phyloP scores from a whole-genome alignment of 2,888 invertebrate species.

The Taphrorychus bicolor region DNA sequence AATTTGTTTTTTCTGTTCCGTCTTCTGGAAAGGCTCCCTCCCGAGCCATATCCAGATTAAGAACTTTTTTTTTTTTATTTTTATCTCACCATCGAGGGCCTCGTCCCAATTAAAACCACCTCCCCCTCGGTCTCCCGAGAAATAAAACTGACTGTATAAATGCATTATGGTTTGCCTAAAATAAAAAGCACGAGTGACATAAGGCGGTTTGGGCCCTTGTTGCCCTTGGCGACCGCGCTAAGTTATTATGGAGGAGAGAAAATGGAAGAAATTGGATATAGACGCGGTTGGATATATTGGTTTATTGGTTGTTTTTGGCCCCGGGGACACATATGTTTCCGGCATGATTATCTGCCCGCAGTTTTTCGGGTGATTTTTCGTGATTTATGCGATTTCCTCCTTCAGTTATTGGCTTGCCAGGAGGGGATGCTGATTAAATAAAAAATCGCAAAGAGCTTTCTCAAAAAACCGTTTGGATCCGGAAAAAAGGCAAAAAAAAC shows the following conservation, averaged over 20 bases:
- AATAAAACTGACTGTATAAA: constrained; percentile 48
- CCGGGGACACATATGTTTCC: constrained; percentile 33
- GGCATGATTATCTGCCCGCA: constrained; percentile 23
- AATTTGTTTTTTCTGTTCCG: constrained; percentile 42
- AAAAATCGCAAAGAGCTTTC: no score
- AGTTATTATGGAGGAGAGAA: constrained; percentile 33
- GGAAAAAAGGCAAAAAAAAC: no score
- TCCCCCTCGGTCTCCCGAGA: constrained; percentile 45
- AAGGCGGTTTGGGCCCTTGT: constrained; percentile 28
- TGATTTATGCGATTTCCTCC: constrained; percentile 18
- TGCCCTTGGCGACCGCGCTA: constrained; percentile 30
- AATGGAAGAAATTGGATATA: constrained; percentile 41
- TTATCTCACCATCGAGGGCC: constrained; percentile 59
- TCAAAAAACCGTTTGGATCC: no score
- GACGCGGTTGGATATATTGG: constrained; percentile 36
- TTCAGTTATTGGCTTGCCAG: background rate
- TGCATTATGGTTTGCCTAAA: constrained; percentile 51
- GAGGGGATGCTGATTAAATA: no score
- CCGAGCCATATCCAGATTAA: constrained; percentile 55
- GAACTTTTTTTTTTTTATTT: constrained; percentile 57
- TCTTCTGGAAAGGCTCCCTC: constrained; percentile 52
- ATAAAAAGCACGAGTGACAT: constrained; percentile 43
- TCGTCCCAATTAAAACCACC: constrained; percentile 59
- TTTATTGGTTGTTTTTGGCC: constrained; percentile 34
- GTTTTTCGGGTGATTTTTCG: constrained; percentile 25